A percentile compares a stretch with the other conserved stretches of the same genome.
phyloP scores from a whole-genome alignment of 2,888 invertebrate genomes.

The Caenorhabditis doughertyi region DNA sequence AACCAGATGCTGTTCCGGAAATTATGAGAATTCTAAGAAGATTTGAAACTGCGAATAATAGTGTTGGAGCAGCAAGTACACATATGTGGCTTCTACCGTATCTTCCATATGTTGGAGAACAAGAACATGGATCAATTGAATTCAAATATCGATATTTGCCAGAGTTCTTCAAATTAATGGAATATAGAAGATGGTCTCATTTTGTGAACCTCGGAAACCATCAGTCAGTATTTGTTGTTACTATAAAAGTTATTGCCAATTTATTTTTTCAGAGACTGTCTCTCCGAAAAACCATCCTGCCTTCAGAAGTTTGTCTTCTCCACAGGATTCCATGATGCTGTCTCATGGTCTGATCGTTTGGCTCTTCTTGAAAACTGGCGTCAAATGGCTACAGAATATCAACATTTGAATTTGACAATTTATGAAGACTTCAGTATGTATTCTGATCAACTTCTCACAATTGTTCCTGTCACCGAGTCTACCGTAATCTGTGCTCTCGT shows the following conservation, averaged over 20 bases:
- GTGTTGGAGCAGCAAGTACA: constrained; percentile 79
- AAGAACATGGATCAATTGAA: constrained; percentile 81
- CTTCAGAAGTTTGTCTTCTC: constrained; percentile 82
- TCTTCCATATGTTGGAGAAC: constrained; percentile 81
- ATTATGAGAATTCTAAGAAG: constrained; percentile 76
- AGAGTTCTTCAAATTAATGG: constrained; percentile 80
- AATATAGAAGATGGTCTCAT: constrained; percentile 81
- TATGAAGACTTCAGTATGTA: constrained; percentile 83
- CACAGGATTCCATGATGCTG: constrained; percentile 82
- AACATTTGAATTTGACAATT: constrained; percentile 81
- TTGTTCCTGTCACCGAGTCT: constrained; percentile 80
- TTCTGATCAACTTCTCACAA: constrained; percentile 80
- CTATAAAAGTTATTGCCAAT: not conserved
- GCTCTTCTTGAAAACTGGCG: constrained; percentile 76
- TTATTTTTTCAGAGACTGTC: constrained; percentile 78
- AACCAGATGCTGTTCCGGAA: constrained; percentile 77
- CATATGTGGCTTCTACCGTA: constrained; percentile 82
- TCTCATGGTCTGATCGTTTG: constrained; percentile 76
- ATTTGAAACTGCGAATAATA: constrained; percentile 79
- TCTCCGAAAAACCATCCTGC: constrained; percentile 78
- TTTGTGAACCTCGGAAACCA: constrained; percentile 79
- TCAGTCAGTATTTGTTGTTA: constrained; percentile 68
- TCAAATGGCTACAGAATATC: constrained; percentile 77
- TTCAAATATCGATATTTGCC: constrained; percentile 82
- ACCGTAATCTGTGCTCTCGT: constrained; percentile 81